Conservation (phyloP, 2,888 invertebrate genomes). For the Argyresthia goedartella region DNA sequence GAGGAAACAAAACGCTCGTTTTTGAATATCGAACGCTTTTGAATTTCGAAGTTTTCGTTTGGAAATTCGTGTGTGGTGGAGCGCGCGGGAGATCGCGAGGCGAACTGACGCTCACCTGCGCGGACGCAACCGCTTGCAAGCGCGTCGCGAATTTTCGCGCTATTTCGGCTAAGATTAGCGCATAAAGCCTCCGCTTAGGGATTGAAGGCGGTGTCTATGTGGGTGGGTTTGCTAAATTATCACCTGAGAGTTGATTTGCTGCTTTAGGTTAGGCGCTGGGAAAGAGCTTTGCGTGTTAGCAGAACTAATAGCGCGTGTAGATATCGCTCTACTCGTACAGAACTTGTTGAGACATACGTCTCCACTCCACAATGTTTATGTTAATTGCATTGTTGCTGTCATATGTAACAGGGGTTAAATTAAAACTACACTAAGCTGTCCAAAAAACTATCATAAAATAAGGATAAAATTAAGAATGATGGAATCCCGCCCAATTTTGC, state of each 20-base stretch:
- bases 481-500: no score
- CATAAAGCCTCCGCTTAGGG: constrained; percentile 62
- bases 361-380: no score
- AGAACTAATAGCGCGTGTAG: no score
- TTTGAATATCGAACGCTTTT: background rate
- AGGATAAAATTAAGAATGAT: no score
- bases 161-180: constrained; percentile 68
- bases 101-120: constrained; percentile 57
- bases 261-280: background rate
- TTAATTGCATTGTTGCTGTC: no score
- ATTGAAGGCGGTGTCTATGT: constrained; percentile 41
- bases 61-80: constrained; percentile 36
- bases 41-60: constrained; percentile 17
- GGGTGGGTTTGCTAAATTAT: constrained; percentile 54
- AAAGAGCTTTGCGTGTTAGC: background rate
- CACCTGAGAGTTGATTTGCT: constrained; percentile 26
- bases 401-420: no score
- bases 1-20: background rate
- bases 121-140: constrained; percentile 21
- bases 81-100: constrained; percentile 60
- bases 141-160: constrained; percentile 60
- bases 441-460: no score
- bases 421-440: no score
- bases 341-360: no score
- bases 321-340: no score